Percentiles rank a stretch among this genome's conserved stretches.
Conservation (phyloP, 2,888 invertebrate species). For the Dione vanillae region DNA sequence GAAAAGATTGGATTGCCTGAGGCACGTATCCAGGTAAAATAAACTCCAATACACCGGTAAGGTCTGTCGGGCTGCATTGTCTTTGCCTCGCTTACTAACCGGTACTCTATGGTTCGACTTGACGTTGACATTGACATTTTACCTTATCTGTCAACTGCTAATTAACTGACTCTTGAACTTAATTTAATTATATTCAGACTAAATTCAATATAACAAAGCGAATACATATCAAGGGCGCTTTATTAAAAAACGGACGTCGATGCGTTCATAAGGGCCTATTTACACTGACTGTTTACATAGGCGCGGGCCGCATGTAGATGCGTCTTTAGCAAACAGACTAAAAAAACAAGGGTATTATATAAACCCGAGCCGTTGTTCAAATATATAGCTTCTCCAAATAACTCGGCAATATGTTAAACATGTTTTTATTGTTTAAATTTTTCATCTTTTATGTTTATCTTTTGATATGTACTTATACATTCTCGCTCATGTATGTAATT, state of each 20-base stretch:
- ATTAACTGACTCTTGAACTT: background rate
- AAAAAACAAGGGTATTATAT: slow-evolving; percentile 81
- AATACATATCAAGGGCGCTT: slow-evolving; percentile 63
- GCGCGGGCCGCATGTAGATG: slow-evolving; percentile 77
- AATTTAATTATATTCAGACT: background rate
- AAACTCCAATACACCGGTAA: slow-evolving; percentile 80
- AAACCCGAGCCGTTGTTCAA: slow-evolving; percentile 53
- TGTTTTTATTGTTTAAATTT: slow-evolving; percentile 66
- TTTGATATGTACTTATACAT: slow-evolving; percentile 42
- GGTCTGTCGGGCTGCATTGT: slow-evolving; percentile 59
- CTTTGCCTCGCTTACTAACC: slow-evolving; percentile 49
- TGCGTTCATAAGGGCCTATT: slow-evolving; percentile 79
- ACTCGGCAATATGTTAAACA: slow-evolving; percentile 57
- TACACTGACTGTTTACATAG: slow-evolving; percentile 77
- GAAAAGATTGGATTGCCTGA: slow-evolving; percentile 99
- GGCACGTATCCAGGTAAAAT: slow-evolving; percentile 99
- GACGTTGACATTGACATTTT: slow-evolving; percentile 13
- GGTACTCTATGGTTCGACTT: slow-evolving; percentile 23
- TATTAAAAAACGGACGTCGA: slow-evolving; percentile 65
- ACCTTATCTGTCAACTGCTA: background rate
- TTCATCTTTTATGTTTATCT: slow-evolving; percentile 57
- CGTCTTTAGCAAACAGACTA: slow-evolving; percentile 80
- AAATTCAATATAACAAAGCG: slow-evolving; percentile 56
- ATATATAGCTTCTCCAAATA: slow-evolving; percentile 62
- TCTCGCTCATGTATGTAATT: slow-evolving; percentile 43